These are phyloP conservation scores for Parasteatoda tepidariorum DNA, from an alignment of 1,140 invertebrate species.

Conservation along the genomic window DNA sequence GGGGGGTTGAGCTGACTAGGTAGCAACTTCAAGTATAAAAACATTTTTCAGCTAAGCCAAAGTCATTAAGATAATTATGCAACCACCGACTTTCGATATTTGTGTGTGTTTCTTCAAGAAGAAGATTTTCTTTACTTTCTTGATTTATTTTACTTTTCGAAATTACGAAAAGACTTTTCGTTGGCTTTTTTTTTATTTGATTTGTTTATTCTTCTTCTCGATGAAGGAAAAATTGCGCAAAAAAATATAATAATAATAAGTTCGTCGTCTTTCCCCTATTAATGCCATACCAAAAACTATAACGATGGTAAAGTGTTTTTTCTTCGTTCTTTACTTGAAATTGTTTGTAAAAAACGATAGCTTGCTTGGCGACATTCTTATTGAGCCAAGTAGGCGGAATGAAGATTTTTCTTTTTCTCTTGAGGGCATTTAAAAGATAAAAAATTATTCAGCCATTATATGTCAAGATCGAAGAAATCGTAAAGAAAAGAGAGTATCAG, in stretches of 20 bases:
- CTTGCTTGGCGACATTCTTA: conserved; percentile 6
- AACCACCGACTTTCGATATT: conserved; percentile 39
- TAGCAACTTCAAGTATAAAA: conserved; percentile 16
- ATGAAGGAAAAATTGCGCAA: too few species aligned
- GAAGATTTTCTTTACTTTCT: conserved; percentile 10
- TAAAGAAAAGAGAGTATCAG: not conserved
- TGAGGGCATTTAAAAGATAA: not conserved
- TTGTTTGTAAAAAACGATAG: not conserved
- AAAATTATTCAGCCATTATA: conserved; percentile 24
- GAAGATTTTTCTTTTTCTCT: conserved; percentile 17
- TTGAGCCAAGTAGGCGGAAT: not conserved
- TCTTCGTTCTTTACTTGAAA: not conserved
- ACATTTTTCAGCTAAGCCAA: not conserved
- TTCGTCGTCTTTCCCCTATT: conserved; percentile 1
- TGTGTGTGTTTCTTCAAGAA: conserved; percentile 32
- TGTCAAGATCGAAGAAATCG: not conserved
- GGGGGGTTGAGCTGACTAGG: not conserved
- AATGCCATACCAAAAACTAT: conserved; percentile 34
- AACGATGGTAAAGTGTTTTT: conserved; percentile 8
- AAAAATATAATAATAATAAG: not conserved
- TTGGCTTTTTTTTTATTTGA: not conserved
- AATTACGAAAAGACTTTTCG: not conserved
- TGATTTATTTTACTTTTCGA: conserved; percentile 20
- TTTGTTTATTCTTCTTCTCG: not conserved
- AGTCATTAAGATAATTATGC: conserved; percentile 54